These are phyloP conservation scores for Stenichneumon culpator DNA, from an alignment of 2,888 invertebrate genomes.

Conservation along the genomic window DNA sequence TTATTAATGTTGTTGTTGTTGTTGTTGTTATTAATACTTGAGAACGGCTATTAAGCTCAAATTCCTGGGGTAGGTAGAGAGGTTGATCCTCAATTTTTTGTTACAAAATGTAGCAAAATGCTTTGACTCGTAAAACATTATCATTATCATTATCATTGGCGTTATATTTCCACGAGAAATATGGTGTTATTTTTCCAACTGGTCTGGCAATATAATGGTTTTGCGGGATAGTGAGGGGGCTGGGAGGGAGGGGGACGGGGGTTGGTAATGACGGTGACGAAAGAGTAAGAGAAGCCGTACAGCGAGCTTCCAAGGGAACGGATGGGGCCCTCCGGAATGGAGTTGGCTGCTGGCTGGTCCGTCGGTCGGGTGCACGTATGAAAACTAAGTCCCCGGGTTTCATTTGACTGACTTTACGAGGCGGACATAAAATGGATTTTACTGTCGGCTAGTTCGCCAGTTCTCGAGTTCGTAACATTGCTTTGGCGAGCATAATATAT, in stretches of 20 bases:
- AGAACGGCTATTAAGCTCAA: not conserved
- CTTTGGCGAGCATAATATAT: constrained; percentile 81
- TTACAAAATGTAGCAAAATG: too few species aligned
- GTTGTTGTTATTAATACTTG: too few species aligned
- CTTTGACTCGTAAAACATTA: too few species aligned
- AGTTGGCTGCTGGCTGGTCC: constrained; percentile 60
- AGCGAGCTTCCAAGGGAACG: constrained; percentile 24
- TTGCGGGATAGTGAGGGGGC: not conserved
- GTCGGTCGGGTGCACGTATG: constrained; percentile 80
- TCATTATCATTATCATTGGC: not conserved
- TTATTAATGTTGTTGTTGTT: too few species aligned
- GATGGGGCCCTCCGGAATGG: constrained; percentile 61
- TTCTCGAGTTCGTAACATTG: constrained; percentile 84
- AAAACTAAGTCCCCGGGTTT: constrained; percentile 84
- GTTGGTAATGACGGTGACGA: constrained; percentile 53
- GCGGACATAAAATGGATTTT: constrained; percentile 84
- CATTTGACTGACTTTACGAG: constrained; percentile 85
- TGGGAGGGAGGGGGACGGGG: constrained; percentile 20
- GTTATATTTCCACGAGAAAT: not conserved
- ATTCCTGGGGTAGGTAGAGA: not conserved
- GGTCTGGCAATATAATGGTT: constrained; percentile 32
- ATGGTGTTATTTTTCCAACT: constrained; percentile 13
- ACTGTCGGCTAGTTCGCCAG: constrained; percentile 84
- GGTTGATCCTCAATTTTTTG: too few species aligned
- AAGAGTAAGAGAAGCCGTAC: constrained; percentile 53